phyloP scores from a whole-genome alignment of 2,888 invertebrate genomes.

The Lampropteryx suffumata region DNA sequence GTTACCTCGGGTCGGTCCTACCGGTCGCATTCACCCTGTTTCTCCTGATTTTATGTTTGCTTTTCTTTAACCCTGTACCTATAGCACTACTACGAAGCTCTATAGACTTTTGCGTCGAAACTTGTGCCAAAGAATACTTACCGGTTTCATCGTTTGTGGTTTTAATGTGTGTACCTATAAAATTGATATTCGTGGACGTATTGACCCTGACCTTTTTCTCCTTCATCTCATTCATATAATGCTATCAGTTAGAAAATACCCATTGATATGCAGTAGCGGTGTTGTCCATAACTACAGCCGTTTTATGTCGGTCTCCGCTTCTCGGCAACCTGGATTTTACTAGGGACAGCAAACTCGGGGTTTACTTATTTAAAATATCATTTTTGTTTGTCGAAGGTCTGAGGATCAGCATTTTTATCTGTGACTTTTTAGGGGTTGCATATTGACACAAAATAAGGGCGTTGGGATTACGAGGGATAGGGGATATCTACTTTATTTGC shows the following conservation, averaged over 20 bases:
- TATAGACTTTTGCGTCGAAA: background rate
- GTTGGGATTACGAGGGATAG: too few relatives aligned
- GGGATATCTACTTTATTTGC: slow-evolving; percentile 1
- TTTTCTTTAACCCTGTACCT: slow-evolving; percentile 20
- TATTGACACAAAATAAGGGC: slow-evolving; percentile 13
- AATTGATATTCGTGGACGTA: too few relatives aligned
- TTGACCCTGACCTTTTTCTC: too few relatives aligned
- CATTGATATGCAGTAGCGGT: too few relatives aligned
- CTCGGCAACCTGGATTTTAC: background rate
- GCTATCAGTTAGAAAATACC: too few relatives aligned
- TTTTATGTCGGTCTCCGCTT: background rate
- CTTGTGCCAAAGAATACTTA: background rate
- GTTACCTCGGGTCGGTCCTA: slow-evolving; percentile 2
- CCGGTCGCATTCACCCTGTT: slow-evolving; percentile 34
- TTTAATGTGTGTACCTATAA: too few relatives aligned
- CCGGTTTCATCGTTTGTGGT: background rate
- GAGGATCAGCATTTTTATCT: slow-evolving; percentile 23
- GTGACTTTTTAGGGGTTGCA: slow-evolving; percentile 3
- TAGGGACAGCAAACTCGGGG: slow-evolving; percentile 8
- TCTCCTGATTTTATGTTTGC: slow-evolving; percentile 47
- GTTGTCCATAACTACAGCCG: background rate
- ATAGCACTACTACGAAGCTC: background rate
- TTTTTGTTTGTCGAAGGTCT: slow-evolving; percentile 27
- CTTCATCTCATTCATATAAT: too few relatives aligned
- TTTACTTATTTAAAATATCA: slow-evolving; percentile 48